Evolutionary conservation across 2,113 vertebrate genomes (phyloP), one percentile per base, ranked within the genome.

Genomic region (Lampris megalopsis): DNA sequence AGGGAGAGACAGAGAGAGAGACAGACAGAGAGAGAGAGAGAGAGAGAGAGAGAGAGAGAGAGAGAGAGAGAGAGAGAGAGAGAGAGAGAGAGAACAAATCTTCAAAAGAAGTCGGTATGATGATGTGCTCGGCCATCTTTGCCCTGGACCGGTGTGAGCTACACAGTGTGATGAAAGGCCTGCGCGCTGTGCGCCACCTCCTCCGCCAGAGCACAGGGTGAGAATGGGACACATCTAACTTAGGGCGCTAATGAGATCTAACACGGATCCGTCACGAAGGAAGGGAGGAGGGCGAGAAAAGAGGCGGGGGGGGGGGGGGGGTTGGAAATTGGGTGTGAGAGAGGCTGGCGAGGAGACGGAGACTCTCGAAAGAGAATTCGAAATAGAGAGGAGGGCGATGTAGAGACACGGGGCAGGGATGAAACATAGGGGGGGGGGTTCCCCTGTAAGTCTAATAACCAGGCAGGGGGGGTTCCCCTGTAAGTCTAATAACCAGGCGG

Each of bases 211-310:
- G 50, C 68, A 52, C 49, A 68, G 72, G 75, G 72, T 79, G 85
- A 79, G 71, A 80, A 71, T 60, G 70, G 78, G 71, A 83, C 85
- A 83, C 37, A 43, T 75, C 66, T n/a, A 49, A 76, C 59, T 67
- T 10, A 37, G 35, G 53, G 74, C 54, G 56, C 71, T 90, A 90
- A 89, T 88, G 77, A 89, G 81, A 77, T 69, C 77, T 70, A 59
- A 60, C 64, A 63, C 75, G 9, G 47, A 9, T 71, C 9, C 4
- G 9, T 54, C 9, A 52, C 73, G n/a, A 48, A 53, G 74, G 75
- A 61, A 50, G 2, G 3, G n/a, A 42, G 68, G 9, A 13, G 6
- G 24, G 24, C 24, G 24, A 24, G 24, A 24, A 24, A 24, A 24
- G 2, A 10, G 13, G 1, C 40, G 4, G 9, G 13, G 1, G 1